Percentiles rank a stretch among this genome's conserved stretches.
These are phyloP conservation scores for Leucoma salicis DNA, from an alignment of 2,888 invertebrate species.

Conservation along the genomic window DNA sequence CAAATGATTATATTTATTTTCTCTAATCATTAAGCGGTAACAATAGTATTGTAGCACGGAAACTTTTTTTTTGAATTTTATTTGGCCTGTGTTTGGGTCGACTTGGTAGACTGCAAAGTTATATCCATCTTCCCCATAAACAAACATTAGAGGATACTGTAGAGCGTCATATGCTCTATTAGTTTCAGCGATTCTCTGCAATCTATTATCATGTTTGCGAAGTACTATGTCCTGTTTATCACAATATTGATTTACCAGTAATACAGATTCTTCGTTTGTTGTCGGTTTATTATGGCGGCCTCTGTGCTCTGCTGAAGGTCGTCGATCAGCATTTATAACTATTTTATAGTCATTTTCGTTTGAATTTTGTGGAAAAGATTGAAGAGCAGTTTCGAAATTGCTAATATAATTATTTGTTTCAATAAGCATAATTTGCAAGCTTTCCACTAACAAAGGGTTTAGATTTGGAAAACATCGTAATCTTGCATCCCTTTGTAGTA, in stretches of 20 bases:
- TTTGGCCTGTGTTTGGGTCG: constrained; percentile 16
- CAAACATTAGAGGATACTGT: constrained; percentile 1
- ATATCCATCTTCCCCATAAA: constrained; percentile 15
- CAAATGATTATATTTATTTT: constrained; percentile 23
- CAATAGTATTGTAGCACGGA: constrained; percentile 26
- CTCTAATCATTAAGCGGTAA: constrained; percentile 21
- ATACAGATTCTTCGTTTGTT: constrained; percentile 7
- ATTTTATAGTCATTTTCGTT: constrained; percentile 2
- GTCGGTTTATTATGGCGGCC: constrained; percentile 4
- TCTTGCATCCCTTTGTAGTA: not conserved
- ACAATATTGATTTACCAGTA: constrained; percentile 5
- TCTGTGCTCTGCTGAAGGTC: constrained; percentile 6
- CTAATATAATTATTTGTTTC: not conserved
- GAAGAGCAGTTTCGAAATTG: not conserved
- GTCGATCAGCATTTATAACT: constrained; percentile 12
- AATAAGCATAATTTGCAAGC: not conserved
- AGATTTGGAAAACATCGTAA: not conserved
- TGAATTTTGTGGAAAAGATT: not conserved
- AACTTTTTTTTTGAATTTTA: constrained; percentile 23
- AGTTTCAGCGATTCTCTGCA: constrained; percentile 6
- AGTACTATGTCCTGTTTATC: constrained; percentile 5
- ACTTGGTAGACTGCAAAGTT: constrained; percentile 25
- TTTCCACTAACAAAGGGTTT: not conserved
- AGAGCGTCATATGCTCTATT: constrained; percentile 4
- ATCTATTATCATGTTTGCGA: not conserved